Base-by-base conservation (phyloP, 2,797 vertebrate genomes). In the Xiphophorus birchmanni region DNA sequence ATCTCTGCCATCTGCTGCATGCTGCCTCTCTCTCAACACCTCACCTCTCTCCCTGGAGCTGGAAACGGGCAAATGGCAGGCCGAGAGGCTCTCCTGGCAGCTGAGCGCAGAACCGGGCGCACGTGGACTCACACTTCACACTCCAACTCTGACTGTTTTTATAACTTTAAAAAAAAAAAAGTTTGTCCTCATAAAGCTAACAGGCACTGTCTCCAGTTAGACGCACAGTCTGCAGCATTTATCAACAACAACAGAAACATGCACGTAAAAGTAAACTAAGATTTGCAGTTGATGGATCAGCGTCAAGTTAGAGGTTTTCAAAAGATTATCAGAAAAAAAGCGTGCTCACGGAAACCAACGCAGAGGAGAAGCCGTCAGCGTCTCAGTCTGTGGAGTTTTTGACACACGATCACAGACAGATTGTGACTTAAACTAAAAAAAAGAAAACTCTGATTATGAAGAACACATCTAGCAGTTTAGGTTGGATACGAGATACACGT, bases 1-100 rank as follows among this genome's bases (percentile, higher is more conserved):
- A 91, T 92, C 87, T 91, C 90, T 82, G 89, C 95, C 95, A 96
- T 95, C 95, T 96, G 95, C 95, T 94, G 90, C 91, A 72, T 93
- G 92, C 94, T 95, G 90, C 69, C 44, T 80, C 79, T 84, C 87
- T 88, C 88, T 87, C 80, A 78, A 84, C 11, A 37, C 35, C 84
- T 82, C 73, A 37, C 73, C 79, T 78, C 88, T 88, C 91, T 92
- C 92, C 84, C 84, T 77, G 89, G 91, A 91, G 82, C 83, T n/a
- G 76, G 73, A 80, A 80, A 81, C 48, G 90, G 86, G 92, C 91
- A 90, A 93, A 94, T 86, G 84, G 88, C 85, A 87, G 86, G 89
- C 89, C 74, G 79, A 90, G 90, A 91, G 89, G 69, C 23, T 42
- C 82, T 82, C 82, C 88, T 79, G 87, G 90, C 94, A 95, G 91